Evolutionary conservation across 2,113 vertebrate genomes (phyloP).

Genomic region (Cromileptes altivelis): DNA sequence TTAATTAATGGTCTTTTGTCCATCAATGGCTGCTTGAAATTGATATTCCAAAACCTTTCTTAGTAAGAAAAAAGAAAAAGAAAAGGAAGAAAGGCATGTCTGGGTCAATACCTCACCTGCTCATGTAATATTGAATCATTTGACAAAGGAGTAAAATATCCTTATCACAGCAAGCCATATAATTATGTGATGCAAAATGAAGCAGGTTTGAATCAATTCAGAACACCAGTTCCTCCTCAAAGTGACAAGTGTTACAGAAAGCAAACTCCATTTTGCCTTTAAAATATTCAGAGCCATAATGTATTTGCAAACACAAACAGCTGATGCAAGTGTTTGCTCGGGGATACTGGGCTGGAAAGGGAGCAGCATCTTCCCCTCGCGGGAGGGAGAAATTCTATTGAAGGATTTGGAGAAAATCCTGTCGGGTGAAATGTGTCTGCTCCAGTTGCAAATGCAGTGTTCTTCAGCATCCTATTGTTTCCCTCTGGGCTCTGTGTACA

Average conservation of each 20-base stretch:
- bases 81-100: not conserved
- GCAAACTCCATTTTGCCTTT: conserved; percentile 44
- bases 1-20: conserved; percentile 7
- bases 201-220: conserved; percentile 1
- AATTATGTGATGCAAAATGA: conserved; percentile 18
- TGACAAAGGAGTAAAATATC: not conserved
- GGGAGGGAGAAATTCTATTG: conserved; percentile 69
- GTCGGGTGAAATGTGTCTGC: conserved; percentile 65
- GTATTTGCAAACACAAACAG: conserved; percentile 73
- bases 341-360: conserved; percentile 65
- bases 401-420: conserved; percentile 77
- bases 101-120: not conserved
- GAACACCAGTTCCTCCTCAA: conserved; percentile 25
- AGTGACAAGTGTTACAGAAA: conserved; percentile 30
- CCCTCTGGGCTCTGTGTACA: conserved; percentile 34
- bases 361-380: conserved; percentile 52
- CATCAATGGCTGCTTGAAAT: not conserved
- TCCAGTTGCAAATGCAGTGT: conserved; percentile 66
- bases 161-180: not conserved
- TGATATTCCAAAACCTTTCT: not conserved
- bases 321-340: conserved; percentile 73
- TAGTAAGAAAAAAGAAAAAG: not conserved
- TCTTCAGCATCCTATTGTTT: conserved; percentile 52
- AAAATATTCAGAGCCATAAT: conserved; percentile 73
- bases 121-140: conserved; percentile 9